phyloP scores from a whole-genome alignment of 2,888 invertebrate genomes.

The Morpho achilles region DNA sequence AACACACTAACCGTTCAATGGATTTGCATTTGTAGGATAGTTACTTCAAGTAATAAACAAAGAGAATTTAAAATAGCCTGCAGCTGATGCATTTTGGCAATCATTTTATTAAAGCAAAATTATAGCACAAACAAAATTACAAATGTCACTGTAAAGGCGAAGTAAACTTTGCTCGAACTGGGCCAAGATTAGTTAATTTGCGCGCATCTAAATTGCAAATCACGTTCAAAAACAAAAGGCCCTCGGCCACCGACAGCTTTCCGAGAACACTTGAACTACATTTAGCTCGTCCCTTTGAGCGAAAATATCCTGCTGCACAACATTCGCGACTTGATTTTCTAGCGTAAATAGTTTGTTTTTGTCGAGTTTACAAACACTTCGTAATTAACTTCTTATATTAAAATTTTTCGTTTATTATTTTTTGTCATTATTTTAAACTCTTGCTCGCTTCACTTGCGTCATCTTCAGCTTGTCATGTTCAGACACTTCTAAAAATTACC shows the following conservation, averaged over 20 bases:
- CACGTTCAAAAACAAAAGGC: slow-evolving; percentile 69
- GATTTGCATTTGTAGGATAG: too few species aligned
- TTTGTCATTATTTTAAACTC: slow-evolving; percentile 23
- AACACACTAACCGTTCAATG: too few species aligned
- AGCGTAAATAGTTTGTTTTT: slow-evolving; percentile 31
- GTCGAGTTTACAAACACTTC: not conserved
- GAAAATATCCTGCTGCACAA: slow-evolving; percentile 35
- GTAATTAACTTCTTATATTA: slow-evolving; percentile 1
- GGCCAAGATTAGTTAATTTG: slow-evolving; percentile 66
- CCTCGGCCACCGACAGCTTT: slow-evolving; percentile 55
- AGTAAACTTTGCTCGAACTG: slow-evolving; percentile 16
- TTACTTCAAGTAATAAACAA: too few species aligned
- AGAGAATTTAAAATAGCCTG: too few species aligned
- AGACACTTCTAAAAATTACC: too few species aligned
- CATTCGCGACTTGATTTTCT: slow-evolving; percentile 35
- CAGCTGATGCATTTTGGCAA: too few species aligned
- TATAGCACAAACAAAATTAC: too few species aligned
- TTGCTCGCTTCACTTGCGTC: slow-evolving; percentile 20
- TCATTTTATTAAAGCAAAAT: too few species aligned
- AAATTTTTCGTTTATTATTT: not conserved
- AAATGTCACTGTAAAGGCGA: slow-evolving; percentile 1
- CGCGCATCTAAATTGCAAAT: slow-evolving; percentile 63
- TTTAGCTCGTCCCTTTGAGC: slow-evolving; percentile 47
- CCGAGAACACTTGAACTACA: slow-evolving; percentile 52
- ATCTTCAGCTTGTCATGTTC: too few species aligned